A percentile compares a stretch with the other conserved stretches of the same genome.
Evolutionary conservation across 2,797 vertebrate genomes (phyloP).

Genomic region (Hoplostethus mediterraneus): DNA sequence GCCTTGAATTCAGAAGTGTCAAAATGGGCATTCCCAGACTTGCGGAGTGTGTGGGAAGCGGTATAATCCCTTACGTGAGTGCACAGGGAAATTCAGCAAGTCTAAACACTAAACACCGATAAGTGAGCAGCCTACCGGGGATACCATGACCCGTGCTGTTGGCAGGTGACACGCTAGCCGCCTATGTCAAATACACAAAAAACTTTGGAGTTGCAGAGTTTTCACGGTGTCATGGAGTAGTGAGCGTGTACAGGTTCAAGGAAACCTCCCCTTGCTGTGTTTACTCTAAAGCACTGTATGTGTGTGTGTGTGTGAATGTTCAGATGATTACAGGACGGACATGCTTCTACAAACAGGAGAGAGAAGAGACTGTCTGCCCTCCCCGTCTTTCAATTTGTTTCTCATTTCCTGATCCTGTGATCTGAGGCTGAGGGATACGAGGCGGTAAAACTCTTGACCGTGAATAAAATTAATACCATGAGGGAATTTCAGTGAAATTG

Average conservation of each 20-base stretch:
- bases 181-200: slow-evolving; percentile 41
- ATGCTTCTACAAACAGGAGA: slow-evolving; percentile 58
- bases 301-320: slow-evolving; percentile 11
- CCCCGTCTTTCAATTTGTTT: slow-evolving; percentile 22
- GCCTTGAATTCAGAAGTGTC: not conserved
- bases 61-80: slow-evolving; percentile 3
- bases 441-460: not conserved
- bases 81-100: slow-evolving; percentile 20
- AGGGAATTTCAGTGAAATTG: not conserved
- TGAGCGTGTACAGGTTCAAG: slow-evolving; percentile 27
- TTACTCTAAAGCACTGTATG: not conserved
- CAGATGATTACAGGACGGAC: slow-evolving; percentile 72
- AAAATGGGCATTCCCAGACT: not conserved
- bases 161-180: not conserved
- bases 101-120: slow-evolving; percentile 7
- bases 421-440: not conserved
- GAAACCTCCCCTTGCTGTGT: slow-evolving; percentile 18
- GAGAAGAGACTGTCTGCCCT: slow-evolving; percentile 39
- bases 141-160: not conserved
- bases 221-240: slow-evolving; percentile 4
- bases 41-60: slow-evolving; percentile 14
- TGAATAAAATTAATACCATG: not conserved
- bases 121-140: not conserved
- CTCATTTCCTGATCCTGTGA: slow-evolving; percentile 39
- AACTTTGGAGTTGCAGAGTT: too few species aligned